Percentiles rank a stretch among this genome's conserved stretches.
These are phyloP conservation scores for Trissolcus basalis DNA, from an alignment of 1,140 invertebrate species.

Conservation along the genomic window DNA sequence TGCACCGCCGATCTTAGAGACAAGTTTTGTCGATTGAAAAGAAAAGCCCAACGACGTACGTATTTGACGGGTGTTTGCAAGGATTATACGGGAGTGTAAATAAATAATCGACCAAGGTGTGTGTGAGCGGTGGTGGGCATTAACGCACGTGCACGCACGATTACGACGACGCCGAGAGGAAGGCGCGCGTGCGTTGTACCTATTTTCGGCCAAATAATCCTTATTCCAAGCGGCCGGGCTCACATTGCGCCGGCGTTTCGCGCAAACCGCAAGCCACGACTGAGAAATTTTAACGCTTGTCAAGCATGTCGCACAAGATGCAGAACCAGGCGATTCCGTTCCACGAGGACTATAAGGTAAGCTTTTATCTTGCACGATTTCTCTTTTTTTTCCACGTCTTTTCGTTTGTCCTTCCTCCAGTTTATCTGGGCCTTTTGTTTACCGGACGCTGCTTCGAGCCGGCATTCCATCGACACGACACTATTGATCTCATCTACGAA, in stretches of 20 bases:
- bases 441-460: too few species aligned
- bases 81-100: conserved; percentile 17
- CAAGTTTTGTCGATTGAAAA: too few species aligned
- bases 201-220: conserved; percentile 20
- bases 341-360: conserved; percentile 71
- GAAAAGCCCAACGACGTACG: too few species aligned
- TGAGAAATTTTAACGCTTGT: conserved; percentile 51
- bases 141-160: conserved; percentile 48
- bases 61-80: too few species aligned
- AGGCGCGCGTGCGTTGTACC: conserved; percentile 42
- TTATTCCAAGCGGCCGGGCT: conserved; percentile 1
- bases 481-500: too few species aligned
- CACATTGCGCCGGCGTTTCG: conserved; percentile 31
- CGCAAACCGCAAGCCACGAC: conserved; percentile 16
- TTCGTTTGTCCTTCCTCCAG: background rate
- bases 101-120: conserved; percentile 18
- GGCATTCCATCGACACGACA: too few species aligned
- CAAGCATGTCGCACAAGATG: conserved; percentile 69
- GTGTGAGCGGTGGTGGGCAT: conserved; percentile 22
- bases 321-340: conserved; percentile 61
- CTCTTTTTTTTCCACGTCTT: background rate
- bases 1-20: too few species aligned
- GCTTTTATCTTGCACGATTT: conserved; percentile 7
- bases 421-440: background rate
- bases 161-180: conserved; percentile 8